These are phyloP conservation scores for Heteractis magnifica DNA, from an alignment of 92 coral and sea anemone genomes.

Conservation along the genomic window DNA sequence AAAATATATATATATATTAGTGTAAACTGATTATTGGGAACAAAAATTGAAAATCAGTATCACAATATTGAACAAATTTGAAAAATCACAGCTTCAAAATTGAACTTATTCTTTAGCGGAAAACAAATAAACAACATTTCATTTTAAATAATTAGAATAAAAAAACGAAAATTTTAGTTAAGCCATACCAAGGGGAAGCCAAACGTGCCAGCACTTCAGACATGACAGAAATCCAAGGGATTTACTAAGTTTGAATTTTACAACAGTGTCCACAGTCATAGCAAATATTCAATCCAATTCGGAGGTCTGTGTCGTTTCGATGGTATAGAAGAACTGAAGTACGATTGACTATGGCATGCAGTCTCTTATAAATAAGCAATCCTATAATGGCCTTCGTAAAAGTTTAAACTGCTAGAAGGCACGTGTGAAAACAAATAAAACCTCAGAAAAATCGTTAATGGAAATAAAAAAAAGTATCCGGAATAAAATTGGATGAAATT, in stretches of 20 bases:
- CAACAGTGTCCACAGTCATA: slow-evolving; percentile 22
- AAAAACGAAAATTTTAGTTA: neutral
- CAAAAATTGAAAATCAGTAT: too few relatives aligned
- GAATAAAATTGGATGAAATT: neutral
- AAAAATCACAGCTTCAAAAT: neutral
- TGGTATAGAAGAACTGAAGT: neutral
- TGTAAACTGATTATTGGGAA: too few relatives aligned
- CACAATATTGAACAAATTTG: too few relatives aligned
- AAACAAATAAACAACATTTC: neutral
- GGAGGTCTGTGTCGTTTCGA: neutral
- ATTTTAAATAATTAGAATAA: neutral
- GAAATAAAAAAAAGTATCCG: neutral
- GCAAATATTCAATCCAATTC: neutral
- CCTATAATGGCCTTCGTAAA: neutral
- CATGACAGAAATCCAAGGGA: slow-evolving; percentile 18
- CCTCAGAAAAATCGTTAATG: slow-evolving; percentile 1
- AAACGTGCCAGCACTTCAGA: slow-evolving; percentile 18
- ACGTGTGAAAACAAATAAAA: slow-evolving; percentile 13
- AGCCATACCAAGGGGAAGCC: slow-evolving; percentile 18
- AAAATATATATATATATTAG: too few relatives aligned
- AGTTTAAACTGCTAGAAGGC: slow-evolving; percentile 13
- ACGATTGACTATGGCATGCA: neutral
- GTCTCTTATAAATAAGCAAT: neutral
- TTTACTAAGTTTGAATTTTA: slow-evolving; percentile 11
- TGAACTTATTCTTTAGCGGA: neutral